Percentiles rank a stretch among this genome's conserved stretches.
Conservation (phyloP, 1,140 invertebrate species). For the Drosophila azteca region DNA sequence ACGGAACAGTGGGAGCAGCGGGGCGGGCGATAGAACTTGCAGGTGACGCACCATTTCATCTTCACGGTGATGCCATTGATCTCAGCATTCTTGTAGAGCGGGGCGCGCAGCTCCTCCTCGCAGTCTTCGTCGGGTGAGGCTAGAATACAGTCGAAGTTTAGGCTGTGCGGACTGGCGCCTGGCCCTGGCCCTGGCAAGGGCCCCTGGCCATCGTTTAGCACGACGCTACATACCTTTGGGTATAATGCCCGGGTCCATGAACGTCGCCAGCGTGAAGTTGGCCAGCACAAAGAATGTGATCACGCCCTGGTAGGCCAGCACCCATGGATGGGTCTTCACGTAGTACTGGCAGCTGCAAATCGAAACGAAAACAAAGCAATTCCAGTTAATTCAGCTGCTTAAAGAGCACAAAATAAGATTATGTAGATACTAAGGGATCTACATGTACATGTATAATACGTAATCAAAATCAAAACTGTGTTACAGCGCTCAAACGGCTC, state of each 20-base stretch:
- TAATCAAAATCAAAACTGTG: no score
- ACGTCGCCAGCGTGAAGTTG: slow-evolving; percentile 99
- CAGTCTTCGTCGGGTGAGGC: slow-evolving; percentile 97
- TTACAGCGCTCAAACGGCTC: no score
- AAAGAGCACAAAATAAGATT: no score
- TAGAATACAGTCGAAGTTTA: slow-evolving; percentile 84
- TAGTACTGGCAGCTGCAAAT: slow-evolving; percentile 94
- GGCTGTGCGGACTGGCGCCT: slow-evolving; percentile 58
- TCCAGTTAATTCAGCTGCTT: no score
- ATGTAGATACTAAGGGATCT: no score
- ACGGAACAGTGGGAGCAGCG: slow-evolving; percentile 99
- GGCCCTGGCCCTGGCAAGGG: slow-evolving; percentile 7
- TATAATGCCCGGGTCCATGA: slow-evolving; percentile 99
- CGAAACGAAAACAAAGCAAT: slow-evolving; percentile 77
- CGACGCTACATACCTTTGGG: slow-evolving; percentile 92
- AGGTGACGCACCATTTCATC: slow-evolving; percentile 99
- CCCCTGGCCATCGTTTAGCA: slow-evolving; percentile 51
- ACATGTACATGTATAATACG: no score
- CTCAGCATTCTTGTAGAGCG: slow-evolving; percentile 98
- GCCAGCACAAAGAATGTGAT: slow-evolving; percentile 98
- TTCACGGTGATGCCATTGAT: slow-evolving; percentile 99
- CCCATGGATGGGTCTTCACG: slow-evolving; percentile 91
- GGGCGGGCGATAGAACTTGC: slow-evolving; percentile 99
- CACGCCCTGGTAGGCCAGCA: slow-evolving; percentile 96
- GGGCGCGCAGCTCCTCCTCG: slow-evolving; percentile 98